Evolutionary conservation across 2,797 vertebrate species (phyloP).

Genomic region (Neomorphus geoffroyi): DNA sequence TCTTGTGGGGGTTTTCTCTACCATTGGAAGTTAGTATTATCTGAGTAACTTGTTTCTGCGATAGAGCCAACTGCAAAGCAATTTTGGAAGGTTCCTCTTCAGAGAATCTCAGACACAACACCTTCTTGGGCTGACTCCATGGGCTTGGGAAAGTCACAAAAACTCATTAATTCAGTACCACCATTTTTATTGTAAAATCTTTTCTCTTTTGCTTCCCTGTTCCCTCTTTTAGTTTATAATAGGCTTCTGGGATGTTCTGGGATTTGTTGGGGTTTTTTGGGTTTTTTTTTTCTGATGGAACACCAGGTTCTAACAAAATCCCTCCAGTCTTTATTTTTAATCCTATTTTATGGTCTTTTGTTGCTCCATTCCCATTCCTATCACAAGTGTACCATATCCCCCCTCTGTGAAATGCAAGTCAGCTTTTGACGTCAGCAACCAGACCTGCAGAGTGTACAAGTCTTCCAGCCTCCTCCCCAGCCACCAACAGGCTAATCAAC

Average conservation of each 20-base stretch:
- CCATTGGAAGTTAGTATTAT: neutral
- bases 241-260: neutral
- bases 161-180: neutral
- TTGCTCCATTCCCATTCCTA: neutral
- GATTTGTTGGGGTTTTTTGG: neutral
- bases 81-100: neutral
- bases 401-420: slow-evolving; percentile 29
- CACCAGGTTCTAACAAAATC: neutral
- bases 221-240: neutral
- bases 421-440: slow-evolving; percentile 20
- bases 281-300: neutral
- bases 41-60: neutral
- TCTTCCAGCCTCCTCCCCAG: neutral
- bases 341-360: slow-evolving; percentile 29
- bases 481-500: neutral
- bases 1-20: neutral
- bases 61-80: neutral
- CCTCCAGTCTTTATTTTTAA: slow-evolving; percentile 32
- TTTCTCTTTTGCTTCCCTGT: neutral
- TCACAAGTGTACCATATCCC: neutral
- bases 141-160: neutral
- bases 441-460: neutral
- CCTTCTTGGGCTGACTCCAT: neutral
- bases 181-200: neutral
- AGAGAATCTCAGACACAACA: neutral